Evolutionary conservation across 1,140 invertebrate species (phyloP).

Genomic region (Lutraria rhynchaena): DNA sequence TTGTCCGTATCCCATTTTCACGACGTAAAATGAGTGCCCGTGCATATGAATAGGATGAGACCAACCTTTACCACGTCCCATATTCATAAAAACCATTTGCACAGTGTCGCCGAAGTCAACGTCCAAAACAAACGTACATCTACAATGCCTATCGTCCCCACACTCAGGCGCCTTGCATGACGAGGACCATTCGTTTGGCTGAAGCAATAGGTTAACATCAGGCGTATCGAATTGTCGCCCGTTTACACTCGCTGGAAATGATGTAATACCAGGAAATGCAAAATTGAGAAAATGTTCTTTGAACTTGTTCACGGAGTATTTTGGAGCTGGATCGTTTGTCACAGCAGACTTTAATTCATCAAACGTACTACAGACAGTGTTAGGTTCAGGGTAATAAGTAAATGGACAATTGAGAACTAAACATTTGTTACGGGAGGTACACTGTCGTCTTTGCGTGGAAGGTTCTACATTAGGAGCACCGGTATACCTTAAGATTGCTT

Average conservation of each 20-base stretch:
- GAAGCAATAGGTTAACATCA: conserved; percentile 67
- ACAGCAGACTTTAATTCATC: conserved; percentile 60
- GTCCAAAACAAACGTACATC: conserved; percentile 55
- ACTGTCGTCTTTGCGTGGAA: conserved; percentile 78
- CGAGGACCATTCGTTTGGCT: conserved; percentile 66
- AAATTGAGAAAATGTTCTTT: conserved; percentile 76
- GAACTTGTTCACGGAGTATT: conserved; percentile 44
- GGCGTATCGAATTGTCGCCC: conserved; percentile 67
- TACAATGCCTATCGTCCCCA: conserved; percentile 57
- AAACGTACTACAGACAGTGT: conserved; percentile 64
- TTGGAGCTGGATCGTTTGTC: conserved; percentile 56
- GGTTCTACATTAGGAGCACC: conserved; percentile 85
- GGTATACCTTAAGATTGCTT: conserved; percentile 90
- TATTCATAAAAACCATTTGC: conserved; percentile 74
- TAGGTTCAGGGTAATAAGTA: conserved; percentile 64
- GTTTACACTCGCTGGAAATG: conserved; percentile 71
- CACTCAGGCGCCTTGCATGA: conserved; percentile 59
- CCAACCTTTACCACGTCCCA: conserved; percentile 85
- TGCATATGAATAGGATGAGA: conserved; percentile 89
- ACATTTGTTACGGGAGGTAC: conserved; percentile 60
- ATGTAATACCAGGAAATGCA: conserved; percentile 73
- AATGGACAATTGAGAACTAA: conserved; percentile 75
- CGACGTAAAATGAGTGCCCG: conserved; percentile 88
- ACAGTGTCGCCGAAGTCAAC: conserved; percentile 64
- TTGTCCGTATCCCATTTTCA: conserved; percentile 84